Evolutionary conservation across 2,888 invertebrate species (phyloP), one percentile per base, ranked within the genome.

Genomic region (Agrypnus murinus): DNA sequence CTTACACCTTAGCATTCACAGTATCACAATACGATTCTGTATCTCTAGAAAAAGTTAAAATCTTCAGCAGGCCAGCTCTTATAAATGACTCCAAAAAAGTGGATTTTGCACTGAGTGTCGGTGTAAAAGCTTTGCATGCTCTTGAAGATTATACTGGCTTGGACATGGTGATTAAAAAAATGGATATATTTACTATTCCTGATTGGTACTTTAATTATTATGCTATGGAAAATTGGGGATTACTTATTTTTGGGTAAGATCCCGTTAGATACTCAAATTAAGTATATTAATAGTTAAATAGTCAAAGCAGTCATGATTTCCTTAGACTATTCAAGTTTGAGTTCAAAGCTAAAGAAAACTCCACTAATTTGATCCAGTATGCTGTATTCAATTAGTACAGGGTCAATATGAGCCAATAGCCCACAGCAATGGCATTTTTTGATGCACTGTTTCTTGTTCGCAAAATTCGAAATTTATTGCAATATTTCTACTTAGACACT

Each of bases 181-280:
- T 94, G 81, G 93, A 94, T 77, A 90, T 94, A 73, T 92, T 93
- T 2, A 95, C 95, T 0, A 90, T 97, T 6, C 94, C 95, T 0
- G 93, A 95, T 78, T 60, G 53, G 7, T 74, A 74, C 14, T 95
- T 96, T 79, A 88, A 90, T 31, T 92, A 93, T 73, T 93, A 93
- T 17, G 96, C 96, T 38, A 97, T 97, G 96, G 96, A 97, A 82
- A 97, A 97, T 82, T 97, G 96, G 96, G 97, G 97, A 6, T 85
- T 97, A 46, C 92, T 95, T 34, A 94, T 94, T 1, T 95, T 93
- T 86, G 89, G 89, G 91, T 72, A 70, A 71, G 12, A 38, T 2
- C n/a, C n/a, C n/a, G n/a, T n/a, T n/a, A n/a, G n/a, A n/a, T n/a
- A n/a, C n/a, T n/a, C n/a, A n/a, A n/a, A n/a, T n/a, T n/a, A n/a